phyloP scores from a whole-genome alignment of 2,888 invertebrate genomes.

The Heteromyza rotundicornis region DNA sequence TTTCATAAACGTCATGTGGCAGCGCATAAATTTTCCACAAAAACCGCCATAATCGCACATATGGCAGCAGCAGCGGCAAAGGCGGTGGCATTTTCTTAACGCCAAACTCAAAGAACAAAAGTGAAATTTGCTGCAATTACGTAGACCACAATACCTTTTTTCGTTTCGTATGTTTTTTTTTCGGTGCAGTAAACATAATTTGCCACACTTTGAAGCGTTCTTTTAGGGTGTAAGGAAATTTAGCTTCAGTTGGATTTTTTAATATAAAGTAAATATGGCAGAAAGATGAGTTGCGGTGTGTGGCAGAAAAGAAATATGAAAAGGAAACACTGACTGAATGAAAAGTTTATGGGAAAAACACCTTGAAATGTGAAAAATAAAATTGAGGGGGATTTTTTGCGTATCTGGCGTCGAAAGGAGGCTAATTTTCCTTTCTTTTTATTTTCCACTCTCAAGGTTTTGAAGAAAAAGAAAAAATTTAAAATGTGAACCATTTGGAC shows the following conservation, averaged over 20 bases:
- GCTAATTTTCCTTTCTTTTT: too few species aligned
- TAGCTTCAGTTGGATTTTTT: slow-evolving; percentile 3
- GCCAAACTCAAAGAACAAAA: slow-evolving; percentile 33
- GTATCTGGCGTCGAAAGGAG: too few species aligned
- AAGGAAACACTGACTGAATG: too few species aligned
- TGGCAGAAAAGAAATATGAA: slow-evolving; percentile 35
- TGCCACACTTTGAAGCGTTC: slow-evolving; percentile 43
- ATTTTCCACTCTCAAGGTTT: too few species aligned
- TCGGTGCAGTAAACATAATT: slow-evolving; percentile 35
- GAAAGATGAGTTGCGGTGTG: slow-evolving; percentile 2
- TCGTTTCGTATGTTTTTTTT: slow-evolving; percentile 12
- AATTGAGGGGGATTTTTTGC: too few species aligned
- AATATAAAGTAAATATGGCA: slow-evolving; percentile 5
- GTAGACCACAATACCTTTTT: too few species aligned
- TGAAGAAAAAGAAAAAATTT: too few species aligned
- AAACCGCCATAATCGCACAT: slow-evolving; percentile 32
- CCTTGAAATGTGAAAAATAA: too few species aligned
- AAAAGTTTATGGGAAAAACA: too few species aligned
- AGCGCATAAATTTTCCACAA: slow-evolving; percentile 9
- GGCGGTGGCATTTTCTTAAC: slow-evolving; percentile 13
- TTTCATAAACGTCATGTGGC: background rate
- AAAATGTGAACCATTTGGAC: too few species aligned
- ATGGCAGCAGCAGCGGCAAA: slow-evolving; percentile 23
- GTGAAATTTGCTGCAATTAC: slow-evolving; percentile 54
- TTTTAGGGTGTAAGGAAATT: slow-evolving; percentile 10